Evolutionary conservation across 2,888 invertebrate genomes (phyloP).

Genomic region (Drosophila anomelani): DNA sequence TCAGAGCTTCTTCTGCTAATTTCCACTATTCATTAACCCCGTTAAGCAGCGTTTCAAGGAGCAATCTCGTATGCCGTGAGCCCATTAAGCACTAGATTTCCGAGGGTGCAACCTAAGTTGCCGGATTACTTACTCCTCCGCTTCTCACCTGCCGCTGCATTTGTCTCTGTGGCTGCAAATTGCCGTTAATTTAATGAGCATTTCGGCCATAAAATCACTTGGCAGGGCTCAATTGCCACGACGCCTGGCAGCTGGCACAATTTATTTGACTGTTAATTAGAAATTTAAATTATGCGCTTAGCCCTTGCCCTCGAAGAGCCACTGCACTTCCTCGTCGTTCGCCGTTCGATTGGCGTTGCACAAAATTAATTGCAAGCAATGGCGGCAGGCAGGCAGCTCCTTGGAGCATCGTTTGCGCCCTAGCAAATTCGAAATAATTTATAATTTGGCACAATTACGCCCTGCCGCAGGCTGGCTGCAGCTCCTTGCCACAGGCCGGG

Average conservation of each 20-base stretch:
- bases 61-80: constrained; percentile 12
- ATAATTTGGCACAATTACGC: constrained; percentile 77
- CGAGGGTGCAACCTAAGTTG: constrained; percentile 6
- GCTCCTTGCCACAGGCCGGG: constrained; percentile 32
- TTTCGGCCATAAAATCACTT: constrained; percentile 72
- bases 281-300: constrained; percentile 77
- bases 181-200: constrained; percentile 72
- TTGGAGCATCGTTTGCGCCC: constrained; percentile 57
- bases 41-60: constrained; percentile 1
- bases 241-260: constrained; percentile 62
- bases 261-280: constrained; percentile 79
- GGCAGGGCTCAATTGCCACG: constrained; percentile 63
- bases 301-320: constrained; percentile 54
- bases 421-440: constrained; percentile 74
- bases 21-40: constrained; percentile 10
- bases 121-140: constrained; percentile 7
- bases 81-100: constrained; percentile 18
- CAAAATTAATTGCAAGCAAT: constrained; percentile 71
- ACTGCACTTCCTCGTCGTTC: constrained; percentile 13
- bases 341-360: constrained; percentile 69
- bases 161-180: constrained; percentile 64
- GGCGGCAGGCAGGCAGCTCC: constrained; percentile 15
- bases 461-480: constrained; percentile 54
- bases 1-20: constrained; percentile 9
- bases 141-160: constrained; percentile 48